phyloP scores from a whole-genome alignment of 2,113 vertebrate genomes.

The Gallinago undulata region DNA sequence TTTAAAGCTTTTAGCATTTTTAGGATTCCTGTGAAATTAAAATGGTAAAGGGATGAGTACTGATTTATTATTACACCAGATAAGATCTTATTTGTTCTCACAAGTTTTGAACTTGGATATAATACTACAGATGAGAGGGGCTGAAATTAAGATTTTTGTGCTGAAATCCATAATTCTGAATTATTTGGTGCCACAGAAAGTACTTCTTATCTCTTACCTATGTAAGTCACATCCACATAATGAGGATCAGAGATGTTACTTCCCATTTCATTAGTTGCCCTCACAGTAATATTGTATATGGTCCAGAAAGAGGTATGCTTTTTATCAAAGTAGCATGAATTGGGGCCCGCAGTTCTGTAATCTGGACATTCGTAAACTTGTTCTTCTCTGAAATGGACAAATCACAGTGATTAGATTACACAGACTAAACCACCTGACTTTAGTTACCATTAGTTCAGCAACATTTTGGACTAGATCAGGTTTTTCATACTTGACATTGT shows the following conservation, averaged over 20 bases:
- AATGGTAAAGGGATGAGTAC: background rate
- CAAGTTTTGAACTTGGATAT: background rate
- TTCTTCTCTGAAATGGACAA: conserved; percentile 76
- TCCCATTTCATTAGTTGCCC: conserved; percentile 85
- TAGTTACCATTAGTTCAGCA: background rate
- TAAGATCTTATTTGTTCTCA: background rate
- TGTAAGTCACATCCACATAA: conserved; percentile 87
- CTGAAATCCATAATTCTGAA: background rate
- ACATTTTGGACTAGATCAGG: background rate
- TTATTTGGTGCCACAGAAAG: background rate
- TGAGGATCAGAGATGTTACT: conserved; percentile 79
- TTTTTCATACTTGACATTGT: background rate
- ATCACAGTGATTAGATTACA: background rate
- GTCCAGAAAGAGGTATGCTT: conserved; percentile 89
- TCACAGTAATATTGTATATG: conserved; percentile 87
- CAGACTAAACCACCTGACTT: background rate
- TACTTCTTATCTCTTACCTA: conserved; percentile 73
- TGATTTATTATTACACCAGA: background rate
- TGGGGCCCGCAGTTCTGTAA: conserved; percentile 85
- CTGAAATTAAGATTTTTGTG: background rate
- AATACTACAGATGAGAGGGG: background rate
- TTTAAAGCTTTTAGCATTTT: conserved; percentile 17
- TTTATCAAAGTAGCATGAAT: conserved; percentile 93
- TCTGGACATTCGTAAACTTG: conserved; percentile 85
- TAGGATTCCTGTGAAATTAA: background rate